These are phyloP conservation scores for Percopsis transmontana DNA, from an alignment of 2,113 vertebrate genomes.

Conservation along the genomic window DNA sequence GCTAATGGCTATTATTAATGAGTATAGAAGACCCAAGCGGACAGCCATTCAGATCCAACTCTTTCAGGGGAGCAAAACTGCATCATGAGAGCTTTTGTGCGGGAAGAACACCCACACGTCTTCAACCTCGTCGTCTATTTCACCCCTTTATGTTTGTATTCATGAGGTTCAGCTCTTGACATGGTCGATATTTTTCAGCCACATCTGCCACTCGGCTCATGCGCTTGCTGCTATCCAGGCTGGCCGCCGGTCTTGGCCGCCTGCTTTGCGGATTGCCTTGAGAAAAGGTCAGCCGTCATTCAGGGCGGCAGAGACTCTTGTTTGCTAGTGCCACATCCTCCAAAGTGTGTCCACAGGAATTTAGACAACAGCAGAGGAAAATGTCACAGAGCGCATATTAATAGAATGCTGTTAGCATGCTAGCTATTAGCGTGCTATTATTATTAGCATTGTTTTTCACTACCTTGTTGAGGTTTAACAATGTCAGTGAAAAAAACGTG, in stretches of 20 bases:
- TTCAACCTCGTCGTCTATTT: slow-evolving; percentile 43
- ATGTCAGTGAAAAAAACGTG: slow-evolving; percentile 1
- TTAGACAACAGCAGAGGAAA: slow-evolving; percentile 64
- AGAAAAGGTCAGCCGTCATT: slow-evolving; percentile 73
- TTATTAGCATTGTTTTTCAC: slow-evolving; percentile 1
- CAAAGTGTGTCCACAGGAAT: slow-evolving; percentile 63
- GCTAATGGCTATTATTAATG: slow-evolving; percentile 73
- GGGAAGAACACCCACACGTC: slow-evolving; percentile 34
- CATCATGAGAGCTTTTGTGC: slow-evolving; percentile 1
- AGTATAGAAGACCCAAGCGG: slow-evolving; percentile 49
- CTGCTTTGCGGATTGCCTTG: slow-evolving; percentile 35
- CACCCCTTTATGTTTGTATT: slow-evolving; percentile 40
- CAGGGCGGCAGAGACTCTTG: slow-evolving; percentile 50
- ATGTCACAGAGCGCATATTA: slow-evolving; percentile 59
- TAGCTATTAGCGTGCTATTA: neutral
- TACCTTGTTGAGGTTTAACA: neutral
- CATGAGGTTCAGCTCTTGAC: slow-evolving; percentile 24
- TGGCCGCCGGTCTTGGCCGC: slow-evolving; percentile 20
- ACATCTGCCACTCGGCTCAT: slow-evolving; percentile 34
- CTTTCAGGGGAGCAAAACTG: slow-evolving; percentile 18
- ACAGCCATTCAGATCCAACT: slow-evolving; percentile 51
- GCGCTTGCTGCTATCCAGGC: slow-evolving; percentile 35
- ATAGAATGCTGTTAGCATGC: slow-evolving; percentile 41
- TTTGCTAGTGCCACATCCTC: slow-evolving; percentile 58
- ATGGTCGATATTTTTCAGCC: slow-evolving; percentile 49